A percentile compares a stretch with the other conserved stretches of the same genome.
Evolutionary conservation across 1,140 invertebrate genomes (phyloP).

Genomic region (Goniozus legneri): DNA sequence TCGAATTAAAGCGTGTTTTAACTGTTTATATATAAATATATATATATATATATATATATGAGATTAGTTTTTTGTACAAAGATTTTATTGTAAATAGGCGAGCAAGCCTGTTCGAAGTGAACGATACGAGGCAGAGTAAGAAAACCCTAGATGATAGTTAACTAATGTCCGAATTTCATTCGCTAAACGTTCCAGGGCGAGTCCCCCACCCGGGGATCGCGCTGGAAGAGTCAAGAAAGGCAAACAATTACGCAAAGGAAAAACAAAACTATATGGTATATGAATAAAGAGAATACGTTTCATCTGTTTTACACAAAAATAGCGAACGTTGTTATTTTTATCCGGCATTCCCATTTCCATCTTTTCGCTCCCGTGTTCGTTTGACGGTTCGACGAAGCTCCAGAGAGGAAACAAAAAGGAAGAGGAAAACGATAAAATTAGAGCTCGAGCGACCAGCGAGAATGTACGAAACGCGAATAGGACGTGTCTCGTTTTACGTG

Average conservation of each 20-base stretch:
- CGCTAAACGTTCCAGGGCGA: slow-evolving; percentile 17
- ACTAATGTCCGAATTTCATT: slow-evolving; percentile 32
- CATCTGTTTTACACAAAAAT: slow-evolving; percentile 42
- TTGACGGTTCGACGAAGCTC: not conserved
- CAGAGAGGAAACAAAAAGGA: not conserved
- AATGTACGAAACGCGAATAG: slow-evolving; percentile 6
- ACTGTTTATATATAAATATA: slow-evolving; percentile 22
- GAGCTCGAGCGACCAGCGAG: no score
- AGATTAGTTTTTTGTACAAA: slow-evolving; percentile 48
- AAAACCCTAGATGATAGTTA: slow-evolving; percentile 24
- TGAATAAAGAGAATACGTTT: slow-evolving; percentile 37
- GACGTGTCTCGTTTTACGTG: slow-evolving; percentile 33
- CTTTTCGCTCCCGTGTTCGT: not conserved
- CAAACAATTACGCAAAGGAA: not conserved
- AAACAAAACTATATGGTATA: slow-evolving; percentile 27
- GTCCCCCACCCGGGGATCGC: no score
- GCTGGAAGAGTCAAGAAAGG: no score
- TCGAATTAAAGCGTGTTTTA: slow-evolving; percentile 21
- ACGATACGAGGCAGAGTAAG: no score
- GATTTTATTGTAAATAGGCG: slow-evolving; percentile 46
- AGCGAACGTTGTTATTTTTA: not conserved
- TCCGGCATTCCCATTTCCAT: not conserved
- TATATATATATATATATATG: slow-evolving; percentile 17
- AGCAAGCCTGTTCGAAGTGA: slow-evolving; percentile 26
- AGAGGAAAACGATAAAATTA: no score